Base-by-base conservation (phyloP, 2,888 invertebrate species). In the Eledone cirrhosa region DNA sequence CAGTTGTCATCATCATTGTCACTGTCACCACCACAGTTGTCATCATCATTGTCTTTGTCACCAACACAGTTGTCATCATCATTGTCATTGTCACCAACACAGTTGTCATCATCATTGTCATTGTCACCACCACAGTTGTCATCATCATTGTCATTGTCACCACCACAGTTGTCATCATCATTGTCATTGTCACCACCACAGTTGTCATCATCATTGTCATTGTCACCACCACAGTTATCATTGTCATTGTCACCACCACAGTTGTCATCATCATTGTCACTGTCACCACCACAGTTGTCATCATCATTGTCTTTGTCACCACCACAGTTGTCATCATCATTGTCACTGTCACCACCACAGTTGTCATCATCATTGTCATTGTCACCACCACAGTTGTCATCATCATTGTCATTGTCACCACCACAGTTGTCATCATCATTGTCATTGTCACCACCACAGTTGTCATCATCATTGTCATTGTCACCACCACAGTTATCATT, bases 271-370 rank as follows among this genome's bases (percentile, higher is more conserved):
- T 53, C 53, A 53, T 53, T n/a, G 5, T 53, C 53, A 53, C n/a
- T n/a, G 5, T 53, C 53, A 53, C n/a, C 53, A 53, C n/a, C 53
- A 5, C n/a, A 2, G 53, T 53, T n/a, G n/a, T 53, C 53, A 53
- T 53, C 53, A 4, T 53, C 53, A 53, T 53, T n/a, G n/a, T 53
- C 53, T 22, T 53, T n/a, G n/a, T 53, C 53, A 53, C n/a, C 53
- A 53, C n/a, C 53, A 53, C n/a, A n/a, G n/a, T 53, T n/a, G n/a
- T 53, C 53, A 53, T 53, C 53, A 53, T 53, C 53, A 53, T 53
- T n/a, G n/a, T 53, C 53, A 53, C 53, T 5, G n/a, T n/a, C 53
- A 22, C 53, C 19, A 5, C 53, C 53, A 19, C 19, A 53, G n/a
- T n/a, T 53, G 2, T 53, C 53, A 53, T 53, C 53, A n/a, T n/a